Evolutionary conservation across 1,140 invertebrate genomes (phyloP), one percentile per base, ranked within the genome.

Genomic region (Gryllus bimaculatus): DNA sequence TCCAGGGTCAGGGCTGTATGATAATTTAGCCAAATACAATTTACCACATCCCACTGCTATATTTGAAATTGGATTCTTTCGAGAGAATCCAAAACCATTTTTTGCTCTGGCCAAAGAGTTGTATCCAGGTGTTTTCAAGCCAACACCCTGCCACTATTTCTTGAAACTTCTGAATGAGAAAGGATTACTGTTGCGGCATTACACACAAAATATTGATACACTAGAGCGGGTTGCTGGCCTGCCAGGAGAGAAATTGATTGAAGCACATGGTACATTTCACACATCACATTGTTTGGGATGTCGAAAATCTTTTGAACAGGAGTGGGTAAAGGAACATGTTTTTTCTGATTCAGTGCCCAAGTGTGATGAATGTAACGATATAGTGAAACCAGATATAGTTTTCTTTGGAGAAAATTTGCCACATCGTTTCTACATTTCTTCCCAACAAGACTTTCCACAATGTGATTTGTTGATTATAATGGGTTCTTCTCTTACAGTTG

Each of bases 401-500:
- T 97, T 98, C 85, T 98, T 98, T 87, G 96, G 96, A 26, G 96
- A 98, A 88, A 90, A 89, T 84, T 87, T 98, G 54, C 95, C 96
- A 0, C 84, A 88, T 0, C 89, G 91, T 78, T 98, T 96, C 86
- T 91, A 93, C 82, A 83, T 84, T 18, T 88, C 89, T 76, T 86
- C 91, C 7, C 85, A 88, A 21, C 84, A 90, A 81, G 97, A 99
- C 87, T 96, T 98, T 84, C 85, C 88, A 66, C 87, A 93, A 79
- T 98, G 96, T 86, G 97, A 99, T 87, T 87, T 98, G 79, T 88
- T 99, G 8, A 95, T 99, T 79, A 93, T 99, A 8, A 93, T 99
- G 91, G 97, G 97, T 10, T 98, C 97, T 4, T 98, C 96, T 21
- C 88, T 99, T 76, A 92, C 93, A 82, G 97, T 99, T 0, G 95